phyloP scores from a whole-genome alignment of 2,797 vertebrate species.

The Hipposideros larvatus region DNA sequence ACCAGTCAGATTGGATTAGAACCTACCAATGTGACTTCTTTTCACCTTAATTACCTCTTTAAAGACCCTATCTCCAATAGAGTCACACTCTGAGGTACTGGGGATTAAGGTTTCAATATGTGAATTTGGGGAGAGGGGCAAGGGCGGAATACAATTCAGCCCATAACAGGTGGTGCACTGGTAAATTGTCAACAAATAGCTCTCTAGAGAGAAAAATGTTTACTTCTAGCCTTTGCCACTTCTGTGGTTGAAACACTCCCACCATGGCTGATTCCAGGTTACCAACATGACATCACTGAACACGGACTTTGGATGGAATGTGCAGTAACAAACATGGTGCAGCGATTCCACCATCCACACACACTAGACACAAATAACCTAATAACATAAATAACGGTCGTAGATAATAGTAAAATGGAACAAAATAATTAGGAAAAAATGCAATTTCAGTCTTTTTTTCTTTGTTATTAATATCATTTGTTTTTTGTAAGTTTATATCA shows the following conservation, averaged over 20 bases:
- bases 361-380: background rate
- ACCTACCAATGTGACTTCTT: background rate
- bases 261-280: background rate
- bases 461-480: background rate
- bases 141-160: background rate
- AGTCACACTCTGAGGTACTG: background rate
- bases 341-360: background rate
- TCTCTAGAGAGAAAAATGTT: background rate
- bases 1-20: background rate
- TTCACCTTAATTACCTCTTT: background rate
- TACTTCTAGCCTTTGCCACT: background rate
- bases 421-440: background rate
- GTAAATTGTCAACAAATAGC: background rate
- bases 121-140: background rate
- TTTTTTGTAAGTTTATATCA: background rate
- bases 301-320: rapidly evolving
- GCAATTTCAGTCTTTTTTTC: background rate
- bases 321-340: rapidly evolving
- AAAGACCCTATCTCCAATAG: background rate
- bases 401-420: background rate
- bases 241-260: background rate
- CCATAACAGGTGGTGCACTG: background rate
- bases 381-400: too few species aligned
- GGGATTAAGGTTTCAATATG: background rate
- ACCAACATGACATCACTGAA: background rate